Percentiles rank a stretch among this genome's conserved stretches.
phyloP scores from a whole-genome alignment of 2,888 invertebrate species.

The Euclidia mi region DNA sequence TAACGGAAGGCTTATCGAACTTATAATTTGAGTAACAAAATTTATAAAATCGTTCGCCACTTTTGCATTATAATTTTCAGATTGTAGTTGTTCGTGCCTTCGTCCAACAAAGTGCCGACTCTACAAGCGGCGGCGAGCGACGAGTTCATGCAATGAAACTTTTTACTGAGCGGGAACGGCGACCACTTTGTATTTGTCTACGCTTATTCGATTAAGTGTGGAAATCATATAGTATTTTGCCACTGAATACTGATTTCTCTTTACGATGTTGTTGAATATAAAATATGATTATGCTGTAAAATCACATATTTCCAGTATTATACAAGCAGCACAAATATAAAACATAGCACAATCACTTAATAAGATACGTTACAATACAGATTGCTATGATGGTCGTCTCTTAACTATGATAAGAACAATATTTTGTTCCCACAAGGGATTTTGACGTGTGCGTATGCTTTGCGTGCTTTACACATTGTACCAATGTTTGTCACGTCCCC shows the following conservation, averaged over 20 bases:
- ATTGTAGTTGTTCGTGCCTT: constrained; percentile 46
- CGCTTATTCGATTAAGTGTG: constrained; percentile 72
- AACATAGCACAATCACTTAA: too few species aligned
- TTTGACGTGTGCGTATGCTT: too few species aligned
- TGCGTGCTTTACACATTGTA: too few species aligned
- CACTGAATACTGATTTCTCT: constrained; percentile 21
- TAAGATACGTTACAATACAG: too few species aligned
- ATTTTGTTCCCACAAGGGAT: too few species aligned
- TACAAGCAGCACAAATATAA: too few species aligned
- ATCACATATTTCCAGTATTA: too few species aligned
- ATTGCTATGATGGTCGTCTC: too few species aligned
- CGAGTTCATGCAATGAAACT: constrained; percentile 79
- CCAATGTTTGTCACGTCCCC: too few species aligned
- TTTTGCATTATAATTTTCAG: constrained; percentile 33
- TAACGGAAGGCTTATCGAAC: not conserved
- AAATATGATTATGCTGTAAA: not conserved
- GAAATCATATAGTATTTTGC: constrained; percentile 58
- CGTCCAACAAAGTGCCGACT: constrained; percentile 59
- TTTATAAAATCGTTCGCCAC: constrained; percentile 27
- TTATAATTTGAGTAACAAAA: constrained; percentile 25
- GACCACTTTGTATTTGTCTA: constrained; percentile 71
- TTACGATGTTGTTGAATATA: constrained; percentile 7
- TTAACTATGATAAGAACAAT: too few species aligned
- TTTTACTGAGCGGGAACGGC: constrained; percentile 67
- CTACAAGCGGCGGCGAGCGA: constrained; percentile 49